Base-by-base conservation (phyloP, 2,797 vertebrate species). In the Gymnodraco acuticeps region DNA sequence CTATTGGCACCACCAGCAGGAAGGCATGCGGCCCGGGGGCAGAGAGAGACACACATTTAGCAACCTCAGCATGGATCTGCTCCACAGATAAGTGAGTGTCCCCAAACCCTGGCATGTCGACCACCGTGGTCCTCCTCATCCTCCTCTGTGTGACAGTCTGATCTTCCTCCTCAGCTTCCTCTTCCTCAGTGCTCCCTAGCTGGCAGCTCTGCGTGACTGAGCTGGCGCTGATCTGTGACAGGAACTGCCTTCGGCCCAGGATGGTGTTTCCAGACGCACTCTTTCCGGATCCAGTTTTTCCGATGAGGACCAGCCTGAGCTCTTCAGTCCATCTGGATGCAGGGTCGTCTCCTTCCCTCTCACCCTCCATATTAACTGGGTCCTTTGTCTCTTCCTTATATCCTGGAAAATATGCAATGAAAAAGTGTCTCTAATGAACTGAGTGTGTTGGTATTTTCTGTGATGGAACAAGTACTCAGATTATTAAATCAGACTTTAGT, bases 231-330 rank as follows among this genome's bases (percentile, higher is more conserved):
- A 89, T 73, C 85, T 84, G 78, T 0, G 95, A 95, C 72, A 86
- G 77, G 75, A 95, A 95, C 38, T 89, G 81, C 61, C 10, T 77
- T 5, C 64, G 81, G 69, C 94, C 94, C 82, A 96, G 66, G 75
- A 96, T 95, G 70, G 93, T 95, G 91, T 96, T 96, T 64, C 94
- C 95, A 68, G 94, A 94, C 0, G 94, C 91, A 14, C 95, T 95
- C 78, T 96, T 96, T 58, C 94, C 95, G 5, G 94, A 88, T 33
- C 95, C 95, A 0, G 95, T 95, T 68, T 89, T 94, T 55, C 95
- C 95, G 3, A 95, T 72, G 48, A 96, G 93, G 23, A 96, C 94
- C 23, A 96, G 88, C 46, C 94, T 58, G 73, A 95, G 89, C 45
- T 94, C 94, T 33, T 93, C 86, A 2, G 10, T 41, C 65, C 72